These are phyloP conservation scores for Zoanthus gigantus DNA, from an alignment of 92 coral and sea anemone genomes.

Conservation along the genomic window DNA sequence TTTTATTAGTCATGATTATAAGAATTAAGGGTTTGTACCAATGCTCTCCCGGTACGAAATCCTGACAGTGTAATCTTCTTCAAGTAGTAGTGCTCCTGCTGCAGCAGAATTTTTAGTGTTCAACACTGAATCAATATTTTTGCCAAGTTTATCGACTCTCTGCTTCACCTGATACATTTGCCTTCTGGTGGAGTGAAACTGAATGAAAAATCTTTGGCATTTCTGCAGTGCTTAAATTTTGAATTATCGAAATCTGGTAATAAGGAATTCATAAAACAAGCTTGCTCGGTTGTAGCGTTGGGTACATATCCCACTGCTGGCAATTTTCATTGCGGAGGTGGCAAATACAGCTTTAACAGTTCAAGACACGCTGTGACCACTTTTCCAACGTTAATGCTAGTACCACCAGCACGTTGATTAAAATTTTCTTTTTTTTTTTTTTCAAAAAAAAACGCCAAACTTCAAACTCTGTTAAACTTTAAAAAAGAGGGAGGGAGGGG, in stretches of 20 bases:
- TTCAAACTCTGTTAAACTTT: too few relatives aligned
- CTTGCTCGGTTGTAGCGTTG: slow-evolving; percentile 39
- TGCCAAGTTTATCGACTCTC: slow-evolving; percentile 37
- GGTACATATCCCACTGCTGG: slow-evolving; percentile 43
- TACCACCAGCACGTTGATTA: too few relatives aligned
- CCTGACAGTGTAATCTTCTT: background rate
- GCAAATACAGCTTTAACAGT: background rate
- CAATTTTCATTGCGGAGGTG: slow-evolving; percentile 43
- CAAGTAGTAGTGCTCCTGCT: slow-evolving; percentile 7
- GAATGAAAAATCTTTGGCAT: slow-evolving; percentile 47
- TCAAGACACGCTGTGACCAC: too few relatives aligned
- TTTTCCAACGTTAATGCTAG: too few relatives aligned
- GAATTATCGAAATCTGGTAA: slow-evolving; percentile 33
- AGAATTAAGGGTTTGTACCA: too few relatives aligned
- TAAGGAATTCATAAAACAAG: slow-evolving; percentile 35
- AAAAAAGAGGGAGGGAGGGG: too few relatives aligned
- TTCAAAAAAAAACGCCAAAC: too few relatives aligned
- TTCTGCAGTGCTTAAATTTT: slow-evolving; percentile 46
- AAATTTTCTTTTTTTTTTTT: too few relatives aligned
- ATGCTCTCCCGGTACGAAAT: too few relatives aligned
- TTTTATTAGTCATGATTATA: too few relatives aligned
- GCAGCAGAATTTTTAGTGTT: slow-evolving; percentile 29
- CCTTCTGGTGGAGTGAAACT: slow-evolving; percentile 45
- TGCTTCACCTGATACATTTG: slow-evolving; percentile 41
- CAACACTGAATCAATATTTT: slow-evolving; percentile 43